These are phyloP conservation scores for Auanema freiburgensis DNA, from an alignment of 2,888 invertebrate species.

Conservation along the genomic window DNA sequence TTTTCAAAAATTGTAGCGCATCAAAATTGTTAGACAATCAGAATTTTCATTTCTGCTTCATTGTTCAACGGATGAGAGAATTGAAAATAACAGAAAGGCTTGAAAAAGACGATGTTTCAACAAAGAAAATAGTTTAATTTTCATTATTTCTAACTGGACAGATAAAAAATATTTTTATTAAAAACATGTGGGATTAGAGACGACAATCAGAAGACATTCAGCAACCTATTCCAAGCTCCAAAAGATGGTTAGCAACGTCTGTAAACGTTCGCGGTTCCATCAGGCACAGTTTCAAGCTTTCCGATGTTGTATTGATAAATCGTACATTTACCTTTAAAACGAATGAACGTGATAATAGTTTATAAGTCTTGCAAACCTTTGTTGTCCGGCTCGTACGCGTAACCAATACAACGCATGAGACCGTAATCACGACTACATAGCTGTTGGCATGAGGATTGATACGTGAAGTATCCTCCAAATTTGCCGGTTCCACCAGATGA, in stretches of 20 bases:
- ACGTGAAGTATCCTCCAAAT: conserved; percentile 29
- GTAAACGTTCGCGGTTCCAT: conserved; percentile 13
- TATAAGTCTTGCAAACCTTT: conserved; percentile 9
- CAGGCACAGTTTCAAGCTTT: conserved; percentile 11
- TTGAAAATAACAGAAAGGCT: too few species aligned
- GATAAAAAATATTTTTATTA: too few species aligned
- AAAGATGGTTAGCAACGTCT: conserved; percentile 8
- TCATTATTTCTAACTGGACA: too few species aligned
- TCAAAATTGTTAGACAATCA: too few species aligned
- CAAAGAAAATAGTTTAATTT: too few species aligned
- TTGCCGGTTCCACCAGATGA: conserved; percentile 21
- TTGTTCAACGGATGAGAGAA: too few species aligned
- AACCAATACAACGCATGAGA: conserved; percentile 17
- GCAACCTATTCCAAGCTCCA: too few species aligned
- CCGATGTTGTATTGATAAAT: conserved; percentile 23
- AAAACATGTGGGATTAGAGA: too few species aligned
- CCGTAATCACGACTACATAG: conserved; percentile 20
- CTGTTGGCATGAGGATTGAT: conserved; percentile 17
- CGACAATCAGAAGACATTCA: too few species aligned
- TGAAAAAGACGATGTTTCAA: too few species aligned
- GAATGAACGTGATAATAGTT: background rate
- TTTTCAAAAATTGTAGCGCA: too few species aligned
- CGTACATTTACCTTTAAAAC: conserved; percentile 20
- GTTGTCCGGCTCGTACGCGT: conserved; percentile 21
- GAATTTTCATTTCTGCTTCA: too few species aligned